A percentile compares a stretch with the other conserved stretches of the same genome.
Conservation (phyloP, 2,888 invertebrate genomes). For the Amiota minor region DNA sequence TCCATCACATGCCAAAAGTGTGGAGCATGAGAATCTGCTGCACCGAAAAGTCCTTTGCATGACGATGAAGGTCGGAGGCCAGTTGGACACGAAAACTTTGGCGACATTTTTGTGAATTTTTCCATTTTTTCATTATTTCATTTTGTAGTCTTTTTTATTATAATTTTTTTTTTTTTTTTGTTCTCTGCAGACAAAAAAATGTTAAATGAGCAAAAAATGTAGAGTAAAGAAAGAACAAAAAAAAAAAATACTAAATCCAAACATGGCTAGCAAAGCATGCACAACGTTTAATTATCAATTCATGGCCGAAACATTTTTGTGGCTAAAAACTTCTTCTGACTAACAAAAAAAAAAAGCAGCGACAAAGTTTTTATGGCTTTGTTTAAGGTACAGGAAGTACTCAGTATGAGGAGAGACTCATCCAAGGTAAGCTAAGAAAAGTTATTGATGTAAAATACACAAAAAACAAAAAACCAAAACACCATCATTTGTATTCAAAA, state of each 20-base stretch:
- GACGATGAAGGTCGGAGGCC: not conserved
- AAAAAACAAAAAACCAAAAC: slow-evolving; percentile 13
- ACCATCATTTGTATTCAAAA: not conserved
- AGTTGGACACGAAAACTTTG: slow-evolving; percentile 24
- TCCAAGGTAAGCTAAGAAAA: slow-evolving; percentile 23
- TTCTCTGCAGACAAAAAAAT: not conserved
- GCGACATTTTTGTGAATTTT: slow-evolving; percentile 36
- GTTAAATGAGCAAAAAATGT: not conserved
- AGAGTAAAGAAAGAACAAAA: not conserved
- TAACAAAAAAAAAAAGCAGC: slow-evolving; percentile 35
- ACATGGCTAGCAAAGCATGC: not conserved
- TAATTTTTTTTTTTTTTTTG: slow-evolving; percentile 24
- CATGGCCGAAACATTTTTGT: slow-evolving; percentile 47
- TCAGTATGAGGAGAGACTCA: no score
- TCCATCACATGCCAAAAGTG: slow-evolving; percentile 61
- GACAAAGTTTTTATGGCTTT: slow-evolving; percentile 57
- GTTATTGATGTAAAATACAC: slow-evolving; percentile 2
- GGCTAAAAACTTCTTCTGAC: slow-evolving; percentile 25
- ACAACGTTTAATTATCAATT: slow-evolving; percentile 63
- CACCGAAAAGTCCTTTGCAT: not conserved
- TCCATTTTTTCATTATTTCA: slow-evolving; percentile 19
- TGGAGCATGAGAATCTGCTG: slow-evolving; percentile 3
- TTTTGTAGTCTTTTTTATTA: slow-evolving; percentile 20
- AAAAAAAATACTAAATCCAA: not conserved
- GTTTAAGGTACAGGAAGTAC: slow-evolving; percentile 49